Evolutionary conservation across 2,888 invertebrate genomes (phyloP).

Genomic region (Loripinus fragilis): DNA sequence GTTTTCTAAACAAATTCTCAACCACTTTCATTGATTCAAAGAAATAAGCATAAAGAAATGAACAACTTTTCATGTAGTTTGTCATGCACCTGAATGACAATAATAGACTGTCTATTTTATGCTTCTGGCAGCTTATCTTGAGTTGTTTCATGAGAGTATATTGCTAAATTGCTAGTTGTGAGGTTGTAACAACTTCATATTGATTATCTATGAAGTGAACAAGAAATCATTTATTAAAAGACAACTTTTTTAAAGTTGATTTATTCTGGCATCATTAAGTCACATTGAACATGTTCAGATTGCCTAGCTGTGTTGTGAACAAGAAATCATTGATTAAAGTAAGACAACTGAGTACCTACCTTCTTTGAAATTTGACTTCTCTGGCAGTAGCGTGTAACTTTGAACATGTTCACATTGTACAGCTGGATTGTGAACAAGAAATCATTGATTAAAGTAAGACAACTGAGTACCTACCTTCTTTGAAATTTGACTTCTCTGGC

Average conservation of each 20-base stretch:
- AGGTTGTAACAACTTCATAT: conserved; percentile 94
- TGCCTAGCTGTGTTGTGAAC: conserved; percentile 91
- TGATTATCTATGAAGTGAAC: conserved; percentile 91
- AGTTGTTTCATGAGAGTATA: too few species aligned
- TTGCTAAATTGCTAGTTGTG: too few species aligned
- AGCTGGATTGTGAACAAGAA: conserved; percentile 92
- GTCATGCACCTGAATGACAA: too few species aligned
- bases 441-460: too few species aligned
- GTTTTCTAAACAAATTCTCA: too few species aligned
- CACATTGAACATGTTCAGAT: conserved; percentile 92
- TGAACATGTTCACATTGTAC: conserved; percentile 93
- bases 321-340: conserved; percentile 94
- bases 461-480: conserved; percentile 88
- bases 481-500: conserved; percentile 90
- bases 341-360: too few species aligned
- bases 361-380: conserved; percentile 92
- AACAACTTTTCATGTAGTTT: too few species aligned
- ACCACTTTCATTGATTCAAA: too few species aligned
- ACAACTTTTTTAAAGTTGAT: conserved; percentile 93
- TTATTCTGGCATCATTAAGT: conserved; percentile 91
- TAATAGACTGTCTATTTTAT: too few species aligned
- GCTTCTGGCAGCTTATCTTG: too few species aligned
- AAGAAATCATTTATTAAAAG: conserved; percentile 93
- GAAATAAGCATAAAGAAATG: too few species aligned
- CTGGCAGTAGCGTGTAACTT: conserved; percentile 91